A percentile compares a stretch with the other conserved stretches of the same genome.
phyloP scores from a whole-genome alignment of 2,797 vertebrate species.

The Ciconia nigra region DNA sequence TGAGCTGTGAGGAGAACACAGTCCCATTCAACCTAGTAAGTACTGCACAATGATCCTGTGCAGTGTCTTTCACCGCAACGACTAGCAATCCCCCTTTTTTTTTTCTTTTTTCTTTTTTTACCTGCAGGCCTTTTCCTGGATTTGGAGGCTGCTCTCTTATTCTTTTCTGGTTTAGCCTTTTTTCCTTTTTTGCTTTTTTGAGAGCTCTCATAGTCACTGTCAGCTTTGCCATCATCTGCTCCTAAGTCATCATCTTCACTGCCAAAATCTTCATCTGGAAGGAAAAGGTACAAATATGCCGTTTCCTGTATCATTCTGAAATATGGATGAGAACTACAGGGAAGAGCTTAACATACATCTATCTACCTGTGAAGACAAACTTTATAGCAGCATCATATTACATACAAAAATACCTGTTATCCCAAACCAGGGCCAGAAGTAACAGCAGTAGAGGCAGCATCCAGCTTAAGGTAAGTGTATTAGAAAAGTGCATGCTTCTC shows the following conservation, averaged over 20 bases:
- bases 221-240: constrained; percentile 85
- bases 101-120: constrained; percentile 8
- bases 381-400: background rate
- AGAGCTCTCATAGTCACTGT: constrained; percentile 82
- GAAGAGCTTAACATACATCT: background rate
- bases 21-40: background rate
- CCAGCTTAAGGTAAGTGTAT: background rate
- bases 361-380: background rate
- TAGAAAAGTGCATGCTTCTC: background rate
- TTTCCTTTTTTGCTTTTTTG: constrained; percentile 88
- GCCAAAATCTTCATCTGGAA: constrained; percentile 84
- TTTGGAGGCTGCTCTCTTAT: constrained; percentile 81
- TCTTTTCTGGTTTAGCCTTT: constrained; percentile 85
- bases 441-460: background rate
- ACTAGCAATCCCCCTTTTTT: background rate
- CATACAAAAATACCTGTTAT: background rate
- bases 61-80: background rate
- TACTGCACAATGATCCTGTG: background rate
- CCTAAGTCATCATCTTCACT: constrained; percentile 87
- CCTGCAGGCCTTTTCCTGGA: constrained; percentile 85
- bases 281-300: background rate
- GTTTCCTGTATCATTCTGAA: background rate
- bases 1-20: background rate
- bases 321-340: background rate
- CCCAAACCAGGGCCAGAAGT: background rate